Evolutionary conservation across 2,113 vertebrate genomes (phyloP).

Genomic region (Spermophilus dauricus): DNA sequence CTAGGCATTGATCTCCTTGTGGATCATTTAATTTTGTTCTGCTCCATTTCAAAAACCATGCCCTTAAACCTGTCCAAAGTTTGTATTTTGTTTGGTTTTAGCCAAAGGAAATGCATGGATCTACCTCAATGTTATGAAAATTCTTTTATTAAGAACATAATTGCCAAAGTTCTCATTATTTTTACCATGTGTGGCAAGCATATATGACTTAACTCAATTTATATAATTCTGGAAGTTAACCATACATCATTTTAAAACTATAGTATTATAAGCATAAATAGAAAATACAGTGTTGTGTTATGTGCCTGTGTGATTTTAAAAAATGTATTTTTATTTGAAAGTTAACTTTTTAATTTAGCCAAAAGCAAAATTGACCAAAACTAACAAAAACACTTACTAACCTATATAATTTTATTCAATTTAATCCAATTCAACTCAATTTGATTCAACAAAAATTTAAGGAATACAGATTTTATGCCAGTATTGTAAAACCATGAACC

Average conservation of each 20-base stretch:
- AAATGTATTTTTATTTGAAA: fast-evolving
- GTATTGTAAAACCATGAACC: neutral
- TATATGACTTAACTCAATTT: neutral
- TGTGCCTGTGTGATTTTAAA: neutral
- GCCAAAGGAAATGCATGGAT: neutral
- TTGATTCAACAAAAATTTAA: constrained; percentile 39
- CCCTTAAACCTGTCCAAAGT: constrained; percentile 62
- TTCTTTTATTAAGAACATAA: neutral
- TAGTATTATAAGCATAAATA: neutral
- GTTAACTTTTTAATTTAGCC: constrained; percentile 27
- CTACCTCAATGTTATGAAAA: fast-evolving
- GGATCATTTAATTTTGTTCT: constrained; percentile 76
- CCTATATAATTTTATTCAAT: neutral
- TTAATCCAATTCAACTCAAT: constrained; percentile 50
- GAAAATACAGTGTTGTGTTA: neutral
- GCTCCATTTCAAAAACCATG: constrained; percentile 74
- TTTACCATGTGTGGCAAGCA: neutral
- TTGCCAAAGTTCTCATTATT: neutral
- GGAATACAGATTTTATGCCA: neutral
- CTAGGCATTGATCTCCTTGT: constrained; percentile 69
- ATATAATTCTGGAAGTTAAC: constrained; percentile 5
- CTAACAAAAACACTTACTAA: neutral
- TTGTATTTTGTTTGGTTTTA: constrained; percentile 35
- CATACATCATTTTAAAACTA: neutral
- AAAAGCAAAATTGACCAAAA: neutral